Conservation (phyloP, 2,797 vertebrate genomes). For the Gymnothorax javanicus region DNA sequence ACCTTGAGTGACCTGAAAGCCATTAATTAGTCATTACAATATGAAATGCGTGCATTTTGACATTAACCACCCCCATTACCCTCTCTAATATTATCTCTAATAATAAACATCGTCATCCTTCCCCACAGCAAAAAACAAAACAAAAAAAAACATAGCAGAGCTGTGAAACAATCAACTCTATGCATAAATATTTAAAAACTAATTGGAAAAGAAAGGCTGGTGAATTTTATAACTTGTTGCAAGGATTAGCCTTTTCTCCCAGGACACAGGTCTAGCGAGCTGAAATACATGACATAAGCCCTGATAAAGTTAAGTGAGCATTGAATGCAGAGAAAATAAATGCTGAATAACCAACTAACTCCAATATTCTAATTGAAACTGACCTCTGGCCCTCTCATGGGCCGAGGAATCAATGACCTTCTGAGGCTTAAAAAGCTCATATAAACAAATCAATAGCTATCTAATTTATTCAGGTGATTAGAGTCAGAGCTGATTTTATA, state of each 20-base stretch:
- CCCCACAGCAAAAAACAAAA: not conserved
- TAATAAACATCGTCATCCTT: not conserved
- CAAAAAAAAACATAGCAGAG: not conserved
- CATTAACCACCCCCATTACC: no score
- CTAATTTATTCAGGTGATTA: slow-evolving; percentile 59
- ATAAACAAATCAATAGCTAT: slow-evolving; percentile 62
- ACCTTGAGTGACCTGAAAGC: no score
- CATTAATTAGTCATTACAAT: no score
- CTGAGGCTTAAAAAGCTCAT: slow-evolving; percentile 56
- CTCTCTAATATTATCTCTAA: no score
- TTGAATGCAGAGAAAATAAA: slow-evolving; percentile 36
- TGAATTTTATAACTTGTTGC: slow-evolving; percentile 10
- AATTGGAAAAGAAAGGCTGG: not conserved
- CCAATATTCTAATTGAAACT: slow-evolving; percentile 54
- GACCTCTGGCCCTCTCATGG: slow-evolving; percentile 45
- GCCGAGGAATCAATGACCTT: slow-evolving; percentile 51
- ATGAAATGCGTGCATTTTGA: no score
- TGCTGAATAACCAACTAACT: slow-evolving; percentile 42
- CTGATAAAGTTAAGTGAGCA: slow-evolving; percentile 42
- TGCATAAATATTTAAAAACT: not conserved
- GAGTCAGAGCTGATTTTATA: slow-evolving; percentile 50
- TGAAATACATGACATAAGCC: slow-evolving; percentile 21
- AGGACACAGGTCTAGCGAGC: slow-evolving; percentile 1
- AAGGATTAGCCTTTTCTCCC: slow-evolving; percentile 20
- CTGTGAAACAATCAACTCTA: not conserved